Evolutionary conservation across 1,140 invertebrate genomes (phyloP), one percentile per base, ranked within the genome.

Genomic region (Leguminivora glycinivorella): DNA sequence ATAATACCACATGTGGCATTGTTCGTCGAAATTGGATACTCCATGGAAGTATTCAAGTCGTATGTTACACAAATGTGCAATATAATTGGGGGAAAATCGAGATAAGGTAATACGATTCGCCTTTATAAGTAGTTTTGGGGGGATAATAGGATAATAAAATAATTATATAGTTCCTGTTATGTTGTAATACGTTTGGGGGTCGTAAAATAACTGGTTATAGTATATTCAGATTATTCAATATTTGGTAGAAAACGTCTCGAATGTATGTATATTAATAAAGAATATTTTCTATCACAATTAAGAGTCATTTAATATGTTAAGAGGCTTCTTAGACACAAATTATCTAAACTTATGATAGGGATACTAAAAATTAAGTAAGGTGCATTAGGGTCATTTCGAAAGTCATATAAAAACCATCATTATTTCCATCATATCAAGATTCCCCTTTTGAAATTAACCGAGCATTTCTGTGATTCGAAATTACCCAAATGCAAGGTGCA

Each of bases 131-230:
- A 52, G 47, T 52, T 38, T 52, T 22, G 17, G 47, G 47, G 47
- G 47, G 47, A 52, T 52, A 52, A 52, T 52, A 52, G 47, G 47
- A 52, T 52, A 52, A 22, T 52, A 52, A 52, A 52, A 52, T 52
- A 52, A 52, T 52, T 52, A 52, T 52, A 22, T 52, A 52, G 9
- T 52, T 52, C 47, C 9, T 52, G 14, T 10, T 52, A 9, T 52
- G 14, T 10, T 52, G n/a, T 52, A 52, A 47, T 47, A 47, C 43
- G n/a, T 47, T 47, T 47, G 43, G 14, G 14, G 43, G 43, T 17
- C 43, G 17, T 47, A 17, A 47, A 47, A 47, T 47, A 17, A n/a
- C n/a, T 47, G 2, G 40, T 2, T 47, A 38, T 12, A 38, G 34
- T 38, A 38, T n/a, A n/a, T n/a, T n/a, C n/a, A n/a, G n/a, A n/a